Evolutionary conservation across 2,888 invertebrate genomes (phyloP), one percentile per base, ranked within the genome.

Genomic region (Agrenia bidenticulata): DNA sequence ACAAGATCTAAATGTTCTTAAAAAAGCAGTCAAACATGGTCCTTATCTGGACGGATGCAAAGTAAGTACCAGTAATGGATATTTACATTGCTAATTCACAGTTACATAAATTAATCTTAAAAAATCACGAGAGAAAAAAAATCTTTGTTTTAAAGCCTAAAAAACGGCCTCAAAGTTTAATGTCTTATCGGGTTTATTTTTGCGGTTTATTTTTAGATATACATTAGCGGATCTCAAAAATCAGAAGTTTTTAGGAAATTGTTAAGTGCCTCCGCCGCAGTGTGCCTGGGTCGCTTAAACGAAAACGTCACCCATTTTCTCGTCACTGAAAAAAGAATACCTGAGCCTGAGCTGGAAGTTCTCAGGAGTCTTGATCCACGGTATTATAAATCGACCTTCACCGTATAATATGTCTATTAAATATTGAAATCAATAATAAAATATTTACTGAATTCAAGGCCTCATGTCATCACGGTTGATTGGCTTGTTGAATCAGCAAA

Each of bases 41-140:
- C 83, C 86, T 66, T 93, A 93, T 78, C 85, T 95, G 63, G 94
- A 95, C 81, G 94, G 94, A 56, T 94, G 92, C 78, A 89, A 88
- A 80, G 89, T 91, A 80, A 83, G 84, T 65, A 59, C 58, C 65
- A 81, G 79, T 64, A 78, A 82, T 19, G 11, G 81, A 81, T 0
- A 37, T 59, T 26, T 55, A 23, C 24, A 23, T 65, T 56, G 49
- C 21, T 63, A 15, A 19, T 45, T 17, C n/a, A 7, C 39, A 39
- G 39, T 39, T 59, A 24, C 51, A 49, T 70, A 56, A 32, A 41
- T 11, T 41, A 21, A n/a, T 56, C 64, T 4, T 41, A 15, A n/a
- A n/a, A n/a, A n/a, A n/a, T n/a, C n/a, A n/a, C n/a, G n/a, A n/a
- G n/a, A n/a, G n/a, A n/a, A n/a, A n/a, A n/a, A n/a, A n/a, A 32